Evolutionary conservation across 2,888 invertebrate species (phyloP), one percentile per base, ranked within the genome.

Genomic region (Girardia tigrina): DNA sequence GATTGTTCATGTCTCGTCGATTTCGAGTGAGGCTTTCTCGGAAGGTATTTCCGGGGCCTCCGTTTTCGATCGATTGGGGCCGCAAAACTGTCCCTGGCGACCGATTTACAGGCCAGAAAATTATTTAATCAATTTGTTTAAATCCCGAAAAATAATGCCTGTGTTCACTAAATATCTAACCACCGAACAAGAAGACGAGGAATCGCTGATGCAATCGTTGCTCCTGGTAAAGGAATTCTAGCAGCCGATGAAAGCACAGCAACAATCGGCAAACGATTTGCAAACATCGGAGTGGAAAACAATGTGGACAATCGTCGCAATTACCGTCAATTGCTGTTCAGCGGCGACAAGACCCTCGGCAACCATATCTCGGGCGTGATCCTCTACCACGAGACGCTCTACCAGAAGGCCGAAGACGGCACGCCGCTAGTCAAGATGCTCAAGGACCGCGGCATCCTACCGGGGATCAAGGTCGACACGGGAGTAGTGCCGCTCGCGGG

Each of bases 311-410:
- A 92, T 85, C 89, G 95, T 75, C 89, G 91, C 80, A 88, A 88
- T 78, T 93, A 92, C 87, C 89, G 88, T 42, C 90, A 94, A 87
- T 87, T 95, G 78, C 88, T 95, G 79, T 95, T 95, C 88, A 90
- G 90, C 81, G 86, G 90, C 71, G 90, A 75, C 28, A 88, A 29
- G 26, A 74, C 70, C 8, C 75, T 86, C 36, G 80, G 82, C 12
- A 79, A 85, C 27, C 80, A 92, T 87, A 90, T 97, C 83, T 94
- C 94, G 75, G 98, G 97, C 42, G 97, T 98, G 76, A 99, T 99
- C 83, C 88, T 98, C 80, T 98, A 92, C 89, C 93, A 98, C 86
- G 98, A 99, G 87, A 97, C 98, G 1, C 87, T 98, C 77, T 94
- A 95, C 88, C 98, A 99, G 87, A 94, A 92, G 86, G 88, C 91